These are phyloP conservation scores for Antheraea assamensis DNA, from an alignment of 2,888 invertebrate genomes.

Conservation along the genomic window DNA sequence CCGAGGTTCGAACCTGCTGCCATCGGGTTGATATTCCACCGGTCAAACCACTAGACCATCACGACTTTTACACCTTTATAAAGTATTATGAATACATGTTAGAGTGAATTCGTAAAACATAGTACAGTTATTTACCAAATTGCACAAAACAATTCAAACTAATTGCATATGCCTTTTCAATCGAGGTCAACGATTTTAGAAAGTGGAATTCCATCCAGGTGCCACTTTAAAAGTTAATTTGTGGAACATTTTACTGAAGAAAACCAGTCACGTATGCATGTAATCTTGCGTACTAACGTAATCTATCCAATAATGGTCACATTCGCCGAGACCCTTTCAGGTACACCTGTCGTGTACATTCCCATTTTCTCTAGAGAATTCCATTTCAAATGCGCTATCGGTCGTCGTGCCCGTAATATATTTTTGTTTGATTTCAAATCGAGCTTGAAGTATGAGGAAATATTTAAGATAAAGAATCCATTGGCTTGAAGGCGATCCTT, in stretches of 20 bases:
- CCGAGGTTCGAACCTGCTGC: too few species aligned
- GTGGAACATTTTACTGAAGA: background rate
- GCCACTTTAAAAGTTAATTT: background rate
- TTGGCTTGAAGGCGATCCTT: background rate
- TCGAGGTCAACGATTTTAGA: background rate
- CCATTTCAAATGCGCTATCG: background rate
- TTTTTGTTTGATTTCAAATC: background rate
- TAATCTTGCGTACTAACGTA: background rate
- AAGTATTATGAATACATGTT: background rate
- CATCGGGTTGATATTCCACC: too few species aligned
- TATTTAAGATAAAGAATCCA: background rate
- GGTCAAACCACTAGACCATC: too few species aligned
- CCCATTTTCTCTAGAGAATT: background rate
- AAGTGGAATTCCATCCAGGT: background rate
- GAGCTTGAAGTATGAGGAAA: background rate
- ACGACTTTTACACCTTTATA: too few species aligned
- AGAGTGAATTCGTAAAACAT: background rate
- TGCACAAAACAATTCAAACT: background rate
- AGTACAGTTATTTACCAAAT: background rate
- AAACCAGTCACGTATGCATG: slow-evolving; percentile 10
- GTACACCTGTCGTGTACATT: slow-evolving; percentile 5
- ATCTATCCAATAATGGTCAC: slow-evolving; percentile 8
- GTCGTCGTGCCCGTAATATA: background rate
- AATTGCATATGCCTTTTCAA: background rate
- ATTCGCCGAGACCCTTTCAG: slow-evolving; percentile 2